Percentiles rank a stretch among this genome's conserved stretches.
Conservation (phyloP, 2,113 vertebrate genomes). For the Vanacampus margaritifer region DNA sequence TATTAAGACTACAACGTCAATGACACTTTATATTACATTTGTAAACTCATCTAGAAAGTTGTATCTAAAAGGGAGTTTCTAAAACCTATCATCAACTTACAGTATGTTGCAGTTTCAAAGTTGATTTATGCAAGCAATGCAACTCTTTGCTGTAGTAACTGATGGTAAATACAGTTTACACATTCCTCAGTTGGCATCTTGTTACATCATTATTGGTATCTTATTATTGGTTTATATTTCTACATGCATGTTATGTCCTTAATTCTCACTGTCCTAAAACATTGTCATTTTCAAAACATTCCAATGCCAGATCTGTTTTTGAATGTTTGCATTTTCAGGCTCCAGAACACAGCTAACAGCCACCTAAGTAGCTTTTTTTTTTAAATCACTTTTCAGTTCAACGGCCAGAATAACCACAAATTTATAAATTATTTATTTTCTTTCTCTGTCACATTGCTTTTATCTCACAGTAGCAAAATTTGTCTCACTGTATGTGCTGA, state of each 20-base stretch:
- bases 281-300: background rate
- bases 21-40: too few species aligned
- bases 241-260: background rate
- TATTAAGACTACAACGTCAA: too few species aligned
- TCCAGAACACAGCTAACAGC: background rate
- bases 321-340: background rate
- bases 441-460: constrained; percentile 7
- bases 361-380: background rate
- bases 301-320: background rate
- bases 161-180: background rate
- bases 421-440: background rate
- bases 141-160: background rate
- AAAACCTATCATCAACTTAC: background rate
- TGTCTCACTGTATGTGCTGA: constrained; percentile 7
- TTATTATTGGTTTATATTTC: background rate
- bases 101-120: background rate
- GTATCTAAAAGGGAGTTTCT: too few species aligned
- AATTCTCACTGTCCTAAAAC: background rate
- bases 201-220: background rate
- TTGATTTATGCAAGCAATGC: background rate
- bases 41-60: background rate
- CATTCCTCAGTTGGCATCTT: background rate
- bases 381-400: background rate
- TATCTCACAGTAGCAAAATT: constrained; percentile 21
- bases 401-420: background rate